phyloP scores from a whole-genome alignment of 1,140 invertebrate species.

The Cyrtorhinus lividipennis region DNA sequence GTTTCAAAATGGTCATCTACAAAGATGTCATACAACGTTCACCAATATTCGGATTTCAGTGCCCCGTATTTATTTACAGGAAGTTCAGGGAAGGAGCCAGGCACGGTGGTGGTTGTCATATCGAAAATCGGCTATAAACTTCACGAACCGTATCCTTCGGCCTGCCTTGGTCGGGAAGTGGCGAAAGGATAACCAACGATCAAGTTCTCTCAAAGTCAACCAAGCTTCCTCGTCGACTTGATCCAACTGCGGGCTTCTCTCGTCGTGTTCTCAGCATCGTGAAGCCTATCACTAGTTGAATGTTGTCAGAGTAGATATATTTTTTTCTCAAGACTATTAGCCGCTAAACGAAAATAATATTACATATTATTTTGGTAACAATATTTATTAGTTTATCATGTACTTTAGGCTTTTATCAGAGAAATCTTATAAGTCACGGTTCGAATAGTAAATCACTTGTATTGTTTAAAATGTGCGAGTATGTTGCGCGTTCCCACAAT shows the following conservation, averaged over 20 bases:
- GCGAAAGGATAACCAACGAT: constrained; percentile 40
- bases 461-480: not conserved
- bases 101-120: constrained; percentile 78
- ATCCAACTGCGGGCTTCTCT: too few species aligned
- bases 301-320: not conserved
- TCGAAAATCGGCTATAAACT: constrained; percentile 93
- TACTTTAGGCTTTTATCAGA: not conserved
- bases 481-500: not conserved
- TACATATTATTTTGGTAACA: not conserved
- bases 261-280: not conserved
- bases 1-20: not conserved
- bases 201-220: constrained; percentile 25
- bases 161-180: constrained; percentile 94
- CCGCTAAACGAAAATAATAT: not conserved
- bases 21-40: too few species aligned
- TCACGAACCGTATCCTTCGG: constrained; percentile 78
- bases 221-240: not conserved
- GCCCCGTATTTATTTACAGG: constrained; percentile 47
- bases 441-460: not conserved
- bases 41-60: constrained; percentile 16
- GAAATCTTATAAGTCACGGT: not conserved
- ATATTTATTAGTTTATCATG: not conserved
- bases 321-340: not conserved
- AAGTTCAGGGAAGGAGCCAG: constrained; percentile 61
- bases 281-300: not conserved